phyloP scores from a whole-genome alignment of 2,113 vertebrate species.

The Entomyzon cyanotis region DNA sequence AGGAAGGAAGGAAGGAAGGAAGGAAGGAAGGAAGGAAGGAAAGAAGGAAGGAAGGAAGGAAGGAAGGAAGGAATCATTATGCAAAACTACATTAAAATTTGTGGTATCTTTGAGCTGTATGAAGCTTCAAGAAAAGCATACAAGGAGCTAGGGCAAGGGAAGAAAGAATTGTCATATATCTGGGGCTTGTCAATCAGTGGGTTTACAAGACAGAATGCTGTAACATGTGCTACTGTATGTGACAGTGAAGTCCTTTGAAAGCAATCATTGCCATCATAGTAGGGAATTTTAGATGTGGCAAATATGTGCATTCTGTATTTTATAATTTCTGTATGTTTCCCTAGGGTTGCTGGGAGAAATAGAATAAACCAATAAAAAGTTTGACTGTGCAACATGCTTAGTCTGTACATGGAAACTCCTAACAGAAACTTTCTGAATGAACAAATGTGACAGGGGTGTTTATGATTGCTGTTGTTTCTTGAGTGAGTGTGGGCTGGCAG shows the following conservation, averaged over 20 bases:
- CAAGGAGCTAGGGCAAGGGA: background rate
- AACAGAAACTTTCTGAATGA: background rate
- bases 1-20: too few species aligned
- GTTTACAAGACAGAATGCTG: background rate
- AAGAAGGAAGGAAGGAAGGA: too few species aligned
- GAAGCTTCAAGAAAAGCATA: background rate
- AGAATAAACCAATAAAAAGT: background rate
- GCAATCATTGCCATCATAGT: background rate
- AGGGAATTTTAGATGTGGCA: background rate
- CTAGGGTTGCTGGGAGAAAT: background rate
- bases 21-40: too few species aligned
- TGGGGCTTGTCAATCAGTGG: background rate
- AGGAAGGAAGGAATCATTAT: background rate
- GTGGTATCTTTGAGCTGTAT: background rate
- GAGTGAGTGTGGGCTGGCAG: background rate
- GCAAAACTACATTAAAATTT: background rate
- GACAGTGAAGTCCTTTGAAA: background rate
- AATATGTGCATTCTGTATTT: background rate
- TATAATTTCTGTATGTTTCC: background rate
- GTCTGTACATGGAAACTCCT: background rate
- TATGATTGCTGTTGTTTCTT: background rate
- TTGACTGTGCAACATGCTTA: background rate
- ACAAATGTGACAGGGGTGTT: fast-evolving
- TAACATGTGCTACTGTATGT: background rate
- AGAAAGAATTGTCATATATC: background rate